These are phyloP conservation scores for Tryphoninae sp. DNA, from an alignment of 2,888 invertebrate genomes.

Conservation along the genomic window DNA sequence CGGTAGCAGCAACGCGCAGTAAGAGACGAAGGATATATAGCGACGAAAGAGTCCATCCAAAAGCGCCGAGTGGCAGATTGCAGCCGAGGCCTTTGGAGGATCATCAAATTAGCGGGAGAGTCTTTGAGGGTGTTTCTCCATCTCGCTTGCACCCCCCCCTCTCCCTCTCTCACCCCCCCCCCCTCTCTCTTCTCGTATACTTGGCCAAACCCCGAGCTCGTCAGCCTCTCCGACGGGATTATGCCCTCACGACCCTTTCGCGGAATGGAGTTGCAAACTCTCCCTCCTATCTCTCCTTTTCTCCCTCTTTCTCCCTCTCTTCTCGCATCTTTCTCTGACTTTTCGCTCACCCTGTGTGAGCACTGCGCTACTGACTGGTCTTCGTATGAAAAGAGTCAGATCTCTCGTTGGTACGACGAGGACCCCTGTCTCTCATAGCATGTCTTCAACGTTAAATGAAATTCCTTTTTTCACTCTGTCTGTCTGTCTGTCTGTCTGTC, in stretches of 20 bases:
- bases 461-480: slow-evolving; percentile 6
- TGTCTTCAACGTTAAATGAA: slow-evolving; percentile 42
- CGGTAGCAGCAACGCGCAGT: slow-evolving; percentile 32
- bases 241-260: slow-evolving; percentile 75
- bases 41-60: slow-evolving; percentile 68
- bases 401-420: slow-evolving; percentile 4
- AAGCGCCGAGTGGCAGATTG: slow-evolving; percentile 79
- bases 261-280: slow-evolving; percentile 76
- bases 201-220: slow-evolving; percentile 74
- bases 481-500: too few species aligned
- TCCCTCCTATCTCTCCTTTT: slow-evolving; percentile 57
- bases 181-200: slow-evolving; percentile 63
- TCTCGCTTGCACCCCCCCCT: background rate
- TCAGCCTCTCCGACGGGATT: slow-evolving; percentile 76
- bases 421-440: slow-evolving; percentile 16
- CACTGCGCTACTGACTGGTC: slow-evolving; percentile 43
- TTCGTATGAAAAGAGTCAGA: slow-evolving; percentile 46
- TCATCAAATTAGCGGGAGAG: slow-evolving; percentile 81
- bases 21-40: slow-evolving; percentile 49
- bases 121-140: slow-evolving; percentile 78
- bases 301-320: slow-evolving; percentile 22
- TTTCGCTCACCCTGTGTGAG: slow-evolving; percentile 41
- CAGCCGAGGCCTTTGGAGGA: slow-evolving; percentile 79
- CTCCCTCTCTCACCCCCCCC: slow-evolving; percentile 31
- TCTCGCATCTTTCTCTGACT: slow-evolving; percentile 27